These are phyloP conservation scores for Macroramphosus scolopax DNA, from an alignment of 2,797 vertebrate species.

Conservation along the genomic window DNA sequence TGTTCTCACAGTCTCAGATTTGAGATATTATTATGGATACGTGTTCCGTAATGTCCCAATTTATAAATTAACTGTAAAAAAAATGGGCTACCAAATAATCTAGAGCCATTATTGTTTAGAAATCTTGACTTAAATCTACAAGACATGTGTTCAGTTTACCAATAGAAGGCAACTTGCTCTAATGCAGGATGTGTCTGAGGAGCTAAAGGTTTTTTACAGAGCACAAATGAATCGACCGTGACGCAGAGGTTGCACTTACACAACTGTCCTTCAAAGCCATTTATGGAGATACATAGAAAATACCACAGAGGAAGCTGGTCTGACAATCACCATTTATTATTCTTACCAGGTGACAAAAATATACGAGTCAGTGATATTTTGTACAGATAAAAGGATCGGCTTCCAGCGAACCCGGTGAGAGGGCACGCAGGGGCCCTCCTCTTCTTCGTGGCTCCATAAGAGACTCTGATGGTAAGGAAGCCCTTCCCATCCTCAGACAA, in stretches of 20 bases:
- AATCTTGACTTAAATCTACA: constrained; percentile 28
- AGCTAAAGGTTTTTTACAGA: constrained; percentile 60
- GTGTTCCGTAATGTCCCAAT: constrained; percentile 28
- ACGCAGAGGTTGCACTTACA: constrained; percentile 72
- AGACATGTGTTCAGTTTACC: constrained; percentile 54
- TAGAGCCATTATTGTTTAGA: constrained; percentile 53
- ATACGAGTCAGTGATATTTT: constrained; percentile 71
- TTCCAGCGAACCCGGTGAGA: constrained; percentile 60
- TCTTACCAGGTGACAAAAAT: constrained; percentile 63
- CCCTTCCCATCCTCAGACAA: constrained; percentile 63
- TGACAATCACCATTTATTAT: constrained; percentile 80
- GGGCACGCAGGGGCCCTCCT: constrained; percentile 58
- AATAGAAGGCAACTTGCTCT: constrained; percentile 43
- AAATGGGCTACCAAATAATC: constrained; percentile 53
- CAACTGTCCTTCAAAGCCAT: constrained; percentile 81
- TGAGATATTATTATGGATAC: constrained; percentile 27
- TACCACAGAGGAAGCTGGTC: constrained; percentile 74
- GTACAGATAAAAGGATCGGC: constrained; percentile 68
- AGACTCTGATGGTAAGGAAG: constrained; percentile 65
- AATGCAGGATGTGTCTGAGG: constrained; percentile 22
- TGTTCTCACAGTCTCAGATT: constrained; percentile 42
- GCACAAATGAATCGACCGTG: constrained; percentile 66
- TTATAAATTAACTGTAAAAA: constrained; percentile 46
- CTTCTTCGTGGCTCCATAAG: constrained; percentile 46
- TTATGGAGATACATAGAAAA: constrained; percentile 69